Base-by-base conservation (phyloP, 2,797 vertebrate species). In the Typhlichthys eigenmanni region DNA sequence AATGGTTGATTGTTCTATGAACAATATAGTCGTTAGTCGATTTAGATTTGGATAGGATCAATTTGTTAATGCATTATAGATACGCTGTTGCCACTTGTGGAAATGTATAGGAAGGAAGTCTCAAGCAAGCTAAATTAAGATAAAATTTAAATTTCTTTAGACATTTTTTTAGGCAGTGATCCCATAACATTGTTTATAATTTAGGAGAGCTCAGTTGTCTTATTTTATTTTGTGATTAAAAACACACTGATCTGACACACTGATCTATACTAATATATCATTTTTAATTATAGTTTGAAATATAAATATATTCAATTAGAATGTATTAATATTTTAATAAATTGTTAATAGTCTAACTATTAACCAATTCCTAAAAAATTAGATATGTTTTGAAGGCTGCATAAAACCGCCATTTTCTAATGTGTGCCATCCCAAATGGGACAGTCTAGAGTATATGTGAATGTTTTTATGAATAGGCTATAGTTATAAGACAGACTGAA, bases 391-490 rank as follows among this genome's bases (percentile, higher is more conserved):
- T 64, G 58, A 66, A 51, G 46, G 62, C 71, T 38, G 68, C 68
- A 79, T 69, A 82, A 63, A 69, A 87, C 91, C 92, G 92, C 92
- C 92, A 93, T 93, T 92, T 93, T 92, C 90, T 93, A 72, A 76
- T 85, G 80, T 75, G 66, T 83, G 76, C 78, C 82, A 83, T 76
- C 74, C 67, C 66, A 80, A 43, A 76, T 72, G 64, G 72, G n/a
- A 19, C 4, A 24, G 24, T 24, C 38, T 38, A 38, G 53, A 81
- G 67, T 81, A 55, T 76, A 61, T 48, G 61, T 51, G 72, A 66
- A 79, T 50, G 47, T 60, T 38, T 38, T 38, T 7, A 38, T 38
- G 8, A 38, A 38, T 38, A 38, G 9, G 38, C 38, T 38, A 38
- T 38, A 38, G 38, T 38, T 38, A 38, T 9, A 9, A 38, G 6